phyloP scores from a whole-genome alignment of 1,140 invertebrate species.

The Orius laevigatus region DNA sequence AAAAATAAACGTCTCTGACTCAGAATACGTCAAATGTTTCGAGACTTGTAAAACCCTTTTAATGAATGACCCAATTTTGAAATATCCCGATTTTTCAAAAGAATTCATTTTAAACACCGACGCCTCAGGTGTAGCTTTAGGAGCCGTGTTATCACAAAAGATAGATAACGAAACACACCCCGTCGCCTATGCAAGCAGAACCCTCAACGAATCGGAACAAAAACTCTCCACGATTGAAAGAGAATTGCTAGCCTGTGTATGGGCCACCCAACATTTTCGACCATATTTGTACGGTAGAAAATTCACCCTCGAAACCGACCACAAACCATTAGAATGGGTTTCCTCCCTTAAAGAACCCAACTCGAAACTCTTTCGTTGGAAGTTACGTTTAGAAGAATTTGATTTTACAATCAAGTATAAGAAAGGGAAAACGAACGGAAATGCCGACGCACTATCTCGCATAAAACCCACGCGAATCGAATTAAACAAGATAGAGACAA shows the following conservation, averaged over 20 bases:
- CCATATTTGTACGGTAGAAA: constrained; percentile 30
- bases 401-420: constrained; percentile 5
- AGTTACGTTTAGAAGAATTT: constrained; percentile 7
- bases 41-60: constrained; percentile 24
- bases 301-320: constrained; percentile 34
- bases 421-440: not conserved
- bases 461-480: not conserved
- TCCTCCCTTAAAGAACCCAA: constrained; percentile 24
- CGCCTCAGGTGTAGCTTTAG: constrained; percentile 20
- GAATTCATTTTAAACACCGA: constrained; percentile 21
- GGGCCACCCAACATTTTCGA: constrained; percentile 28
- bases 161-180: constrained; percentile 19
- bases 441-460: constrained; percentile 1
- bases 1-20: not conserved
- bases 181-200: constrained; percentile 22
- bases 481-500: not conserved
- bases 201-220: constrained; percentile 22
- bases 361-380: constrained; percentile 15
- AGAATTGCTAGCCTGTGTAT: constrained; percentile 35
- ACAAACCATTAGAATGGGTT: constrained; percentile 31
- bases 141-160: constrained; percentile 23
- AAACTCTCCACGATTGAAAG: constrained; percentile 25
- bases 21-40: constrained; percentile 16
- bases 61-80: not conserved
- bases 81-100: constrained; percentile 21